A percentile compares a stretch with the other conserved stretches of the same genome.
These are phyloP conservation scores for Calidris pygmaea DNA, from an alignment of 2,113 vertebrate genomes.

Conservation along the genomic window DNA sequence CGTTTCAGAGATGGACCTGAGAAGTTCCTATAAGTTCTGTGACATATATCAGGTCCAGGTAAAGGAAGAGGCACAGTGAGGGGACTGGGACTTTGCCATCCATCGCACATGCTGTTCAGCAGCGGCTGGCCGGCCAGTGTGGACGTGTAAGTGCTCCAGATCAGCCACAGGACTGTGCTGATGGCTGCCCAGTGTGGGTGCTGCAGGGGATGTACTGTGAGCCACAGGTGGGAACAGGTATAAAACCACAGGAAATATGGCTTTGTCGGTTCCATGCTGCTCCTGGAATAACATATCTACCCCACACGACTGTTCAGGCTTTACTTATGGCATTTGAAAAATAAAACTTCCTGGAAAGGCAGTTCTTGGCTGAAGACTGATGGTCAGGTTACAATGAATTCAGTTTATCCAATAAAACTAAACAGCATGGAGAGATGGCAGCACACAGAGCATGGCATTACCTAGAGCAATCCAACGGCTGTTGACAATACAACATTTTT, in stretches of 20 bases:
- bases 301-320: not conserved
- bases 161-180: not conserved
- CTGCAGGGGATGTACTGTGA: not conserved
- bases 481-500: not conserved
- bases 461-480: not conserved
- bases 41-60: not conserved
- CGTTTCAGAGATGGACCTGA: not conserved
- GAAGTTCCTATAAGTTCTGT: not conserved
- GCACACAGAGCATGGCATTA: not conserved
- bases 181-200: not conserved
- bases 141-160: not conserved
- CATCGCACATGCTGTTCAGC: rapidly evolving
- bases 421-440: not conserved
- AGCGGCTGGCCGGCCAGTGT: not conserved
- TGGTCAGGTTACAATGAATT: not conserved
- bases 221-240: not conserved
- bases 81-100: not conserved
- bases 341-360: not conserved
- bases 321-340: not conserved
- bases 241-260: not conserved
- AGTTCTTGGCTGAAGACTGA: not conserved
- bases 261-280: not conserved
- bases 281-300: not conserved
- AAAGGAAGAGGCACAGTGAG: not conserved
- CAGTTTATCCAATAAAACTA: not conserved